Evolutionary conservation across 1,140 invertebrate genomes (phyloP).

Genomic region (Maconellicoccus hirsutus): DNA sequence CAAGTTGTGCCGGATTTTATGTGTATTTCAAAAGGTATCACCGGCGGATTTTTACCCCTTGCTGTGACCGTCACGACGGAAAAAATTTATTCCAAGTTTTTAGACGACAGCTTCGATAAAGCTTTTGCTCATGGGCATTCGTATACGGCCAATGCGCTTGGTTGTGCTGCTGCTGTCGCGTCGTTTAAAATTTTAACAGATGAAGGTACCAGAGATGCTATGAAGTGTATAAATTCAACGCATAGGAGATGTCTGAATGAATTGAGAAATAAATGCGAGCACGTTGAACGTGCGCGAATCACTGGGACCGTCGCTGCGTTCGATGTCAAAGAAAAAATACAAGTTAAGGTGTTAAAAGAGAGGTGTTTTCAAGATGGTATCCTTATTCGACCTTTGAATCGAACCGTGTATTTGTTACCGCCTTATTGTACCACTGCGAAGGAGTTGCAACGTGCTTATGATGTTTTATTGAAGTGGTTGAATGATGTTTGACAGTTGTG

Average conservation of each 20-base stretch:
- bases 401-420: slow-evolving; percentile 21
- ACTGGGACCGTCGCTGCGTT: slow-evolving; percentile 21
- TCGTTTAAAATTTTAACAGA: background rate
- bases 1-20: slow-evolving; percentile 28
- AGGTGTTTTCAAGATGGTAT: slow-evolving; percentile 15
- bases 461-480: background rate
- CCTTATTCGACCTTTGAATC: slow-evolving; percentile 15
- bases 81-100: slow-evolving; percentile 23
- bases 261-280: background rate
- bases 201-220: background rate
- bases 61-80: slow-evolving; percentile 26
- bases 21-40: slow-evolving; percentile 30
- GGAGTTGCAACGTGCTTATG: background rate
- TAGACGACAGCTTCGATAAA: background rate
- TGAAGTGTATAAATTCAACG: background rate
- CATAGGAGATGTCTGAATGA: background rate
- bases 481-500: too few relatives aligned
- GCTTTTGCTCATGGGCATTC: slow-evolving; percentile 23
- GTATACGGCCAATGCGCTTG: slow-evolving; percentile 22
- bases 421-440: slow-evolving; percentile 13
- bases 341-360: background rate
- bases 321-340: background rate
- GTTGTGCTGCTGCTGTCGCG: slow-evolving; percentile 18
- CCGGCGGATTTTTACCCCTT: slow-evolving; percentile 29
- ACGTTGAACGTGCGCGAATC: slow-evolving; percentile 4